These are phyloP conservation scores for Caenorhabditis briggsae DNA, from an alignment of 1,140 invertebrate genomes.

Conservation along the genomic window DNA sequence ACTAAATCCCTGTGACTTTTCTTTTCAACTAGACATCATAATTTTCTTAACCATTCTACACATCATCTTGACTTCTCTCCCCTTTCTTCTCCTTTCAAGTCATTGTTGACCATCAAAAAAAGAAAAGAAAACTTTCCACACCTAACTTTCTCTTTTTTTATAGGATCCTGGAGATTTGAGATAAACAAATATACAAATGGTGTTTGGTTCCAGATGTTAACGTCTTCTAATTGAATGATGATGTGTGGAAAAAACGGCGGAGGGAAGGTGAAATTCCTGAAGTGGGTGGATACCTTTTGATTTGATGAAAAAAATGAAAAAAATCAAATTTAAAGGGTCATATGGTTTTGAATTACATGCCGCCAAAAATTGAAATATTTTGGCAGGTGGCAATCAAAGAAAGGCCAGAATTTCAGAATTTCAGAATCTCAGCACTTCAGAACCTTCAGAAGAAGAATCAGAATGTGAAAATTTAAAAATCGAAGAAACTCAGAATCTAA, in stretches of 20 bases:
- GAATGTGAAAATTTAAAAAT: no score
- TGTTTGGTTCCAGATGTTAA: background rate
- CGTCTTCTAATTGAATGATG: conserved; percentile 14
- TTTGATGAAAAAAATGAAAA: no score
- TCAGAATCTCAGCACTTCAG: no score
- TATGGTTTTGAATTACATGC: no score
- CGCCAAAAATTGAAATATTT: no score
- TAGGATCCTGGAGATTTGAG: background rate
- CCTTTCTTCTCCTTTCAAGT: background rate
- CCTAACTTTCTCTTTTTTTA: background rate
- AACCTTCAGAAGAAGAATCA: no score
- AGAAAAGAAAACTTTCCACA: background rate
- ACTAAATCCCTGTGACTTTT: background rate
- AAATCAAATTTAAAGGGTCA: no score
- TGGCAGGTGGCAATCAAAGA: no score
- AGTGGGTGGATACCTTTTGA: background rate
- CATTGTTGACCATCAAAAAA: background rate
- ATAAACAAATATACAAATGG: background rate
- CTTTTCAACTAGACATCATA: background rate
- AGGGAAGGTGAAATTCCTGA: conserved; percentile 8
- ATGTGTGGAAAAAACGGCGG: background rate
- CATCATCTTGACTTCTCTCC: background rate
- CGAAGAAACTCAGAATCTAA: no score
- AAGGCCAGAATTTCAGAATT: no score
- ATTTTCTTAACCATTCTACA: background rate